These are phyloP conservation scores for Thysanoteuthis rhombus DNA, from an alignment of 2,888 invertebrate genomes.

Conservation along the genomic window DNA sequence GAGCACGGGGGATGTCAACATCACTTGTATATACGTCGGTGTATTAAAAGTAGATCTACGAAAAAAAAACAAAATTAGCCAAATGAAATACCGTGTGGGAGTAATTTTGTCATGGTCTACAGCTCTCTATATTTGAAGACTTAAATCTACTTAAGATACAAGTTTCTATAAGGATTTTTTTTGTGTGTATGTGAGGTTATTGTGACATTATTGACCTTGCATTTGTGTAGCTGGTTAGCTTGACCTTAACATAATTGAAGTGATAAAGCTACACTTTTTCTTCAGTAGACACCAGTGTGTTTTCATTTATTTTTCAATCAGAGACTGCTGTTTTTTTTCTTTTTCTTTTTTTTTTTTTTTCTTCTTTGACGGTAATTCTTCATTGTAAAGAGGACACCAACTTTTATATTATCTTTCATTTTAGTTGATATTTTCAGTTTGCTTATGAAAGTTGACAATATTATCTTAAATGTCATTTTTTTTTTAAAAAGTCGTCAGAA, in stretches of 20 bases:
- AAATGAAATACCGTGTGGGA: too few relatives aligned
- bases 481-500: too few relatives aligned
- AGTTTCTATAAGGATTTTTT: not conserved
- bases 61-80: too few relatives aligned
- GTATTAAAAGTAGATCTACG: too few relatives aligned
- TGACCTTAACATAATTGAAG: slow-evolving; percentile 12
- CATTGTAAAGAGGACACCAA: not conserved
- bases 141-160: too few relatives aligned
- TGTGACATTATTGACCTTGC: not conserved
- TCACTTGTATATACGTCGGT: too few relatives aligned
- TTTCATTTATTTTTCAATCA: not conserved
- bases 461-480: not conserved
- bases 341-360: not conserved
- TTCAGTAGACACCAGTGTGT: too few relatives aligned
- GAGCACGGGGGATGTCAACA: too few relatives aligned
- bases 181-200: not conserved
- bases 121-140: too few relatives aligned
- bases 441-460: not conserved
- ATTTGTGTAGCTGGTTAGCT: not conserved
- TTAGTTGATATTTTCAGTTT: not conserved
- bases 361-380: not conserved
- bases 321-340: not conserved
- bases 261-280: not conserved
- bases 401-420: not conserved
- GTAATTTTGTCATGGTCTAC: too few relatives aligned